Conservation (phyloP, 2,888 invertebrate species). For the Drosophila melanosoma region DNA sequence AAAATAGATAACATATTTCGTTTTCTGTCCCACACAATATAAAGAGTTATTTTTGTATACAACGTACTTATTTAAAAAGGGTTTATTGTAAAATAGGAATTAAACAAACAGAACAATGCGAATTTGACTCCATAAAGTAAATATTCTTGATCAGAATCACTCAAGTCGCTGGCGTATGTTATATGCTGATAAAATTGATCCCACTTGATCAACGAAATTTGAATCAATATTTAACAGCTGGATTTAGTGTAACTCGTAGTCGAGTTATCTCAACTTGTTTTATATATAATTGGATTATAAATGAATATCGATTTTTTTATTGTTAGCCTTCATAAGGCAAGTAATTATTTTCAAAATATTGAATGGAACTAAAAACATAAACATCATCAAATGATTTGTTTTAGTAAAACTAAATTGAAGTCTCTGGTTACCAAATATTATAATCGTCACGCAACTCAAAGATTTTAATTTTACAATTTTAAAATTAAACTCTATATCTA, state of each 20-base stretch:
- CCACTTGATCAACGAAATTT: background rate
- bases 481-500: background rate
- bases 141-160: background rate
- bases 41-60: background rate
- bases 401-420: background rate
- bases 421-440: background rate
- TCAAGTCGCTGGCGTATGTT: background rate
- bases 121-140: background rate
- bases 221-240: too few relatives aligned
- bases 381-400: background rate
- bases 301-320: background rate
- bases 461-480: background rate
- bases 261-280: background rate
- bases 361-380: background rate
- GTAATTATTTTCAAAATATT: background rate
- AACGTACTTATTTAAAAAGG: background rate
- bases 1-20: background rate
- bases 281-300: background rate
- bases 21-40: background rate
- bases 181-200: background rate
- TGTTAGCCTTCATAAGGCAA: background rate
- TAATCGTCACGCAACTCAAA: background rate
- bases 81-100: background rate
- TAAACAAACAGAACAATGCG: background rate
- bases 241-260: too few relatives aligned